Conservation (phyloP, 1,140 invertebrate genomes). For the Phymorhynchus buccinoides region DNA sequence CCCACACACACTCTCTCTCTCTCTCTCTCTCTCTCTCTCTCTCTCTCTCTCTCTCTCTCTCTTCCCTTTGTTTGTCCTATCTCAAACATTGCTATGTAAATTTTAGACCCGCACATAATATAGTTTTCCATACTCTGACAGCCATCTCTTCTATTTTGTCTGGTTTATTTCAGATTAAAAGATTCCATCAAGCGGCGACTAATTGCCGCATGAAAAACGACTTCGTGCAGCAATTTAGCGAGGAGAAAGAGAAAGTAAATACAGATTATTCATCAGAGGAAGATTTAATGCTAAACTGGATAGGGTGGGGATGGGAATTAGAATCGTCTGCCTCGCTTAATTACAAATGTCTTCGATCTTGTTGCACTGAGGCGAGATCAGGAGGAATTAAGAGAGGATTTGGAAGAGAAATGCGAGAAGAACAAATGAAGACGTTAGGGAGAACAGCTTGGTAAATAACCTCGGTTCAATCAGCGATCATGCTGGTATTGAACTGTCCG, state of each 20-base stretch:
- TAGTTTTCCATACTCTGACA: too few relatives aligned
- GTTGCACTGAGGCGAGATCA: not conserved
- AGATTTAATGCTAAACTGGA: not conserved
- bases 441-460: too few relatives aligned
- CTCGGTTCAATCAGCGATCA: too few relatives aligned
- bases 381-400: not conserved
- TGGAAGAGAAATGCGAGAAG: not conserved
- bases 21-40: too few relatives aligned
- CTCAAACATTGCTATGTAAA: too few relatives aligned
- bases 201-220: not conserved
- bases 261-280: not conserved
- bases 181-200: not conserved
- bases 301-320: not conserved
- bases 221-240: not conserved
- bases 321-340: not conserved
- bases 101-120: too few relatives aligned
- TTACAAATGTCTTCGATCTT: not conserved
- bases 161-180: not conserved
- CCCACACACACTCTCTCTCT: too few relatives aligned
- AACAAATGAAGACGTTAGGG: not conserved
- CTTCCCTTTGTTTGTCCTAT: too few relatives aligned
- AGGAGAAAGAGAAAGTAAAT: not conserved
- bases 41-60: too few relatives aligned
- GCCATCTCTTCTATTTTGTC: too few relatives aligned
- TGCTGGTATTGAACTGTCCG: too few relatives aligned